These are phyloP conservation scores for Archegozetes longisetosus DNA, from an alignment of 1,140 invertebrate genomes.

Conservation along the genomic window DNA sequence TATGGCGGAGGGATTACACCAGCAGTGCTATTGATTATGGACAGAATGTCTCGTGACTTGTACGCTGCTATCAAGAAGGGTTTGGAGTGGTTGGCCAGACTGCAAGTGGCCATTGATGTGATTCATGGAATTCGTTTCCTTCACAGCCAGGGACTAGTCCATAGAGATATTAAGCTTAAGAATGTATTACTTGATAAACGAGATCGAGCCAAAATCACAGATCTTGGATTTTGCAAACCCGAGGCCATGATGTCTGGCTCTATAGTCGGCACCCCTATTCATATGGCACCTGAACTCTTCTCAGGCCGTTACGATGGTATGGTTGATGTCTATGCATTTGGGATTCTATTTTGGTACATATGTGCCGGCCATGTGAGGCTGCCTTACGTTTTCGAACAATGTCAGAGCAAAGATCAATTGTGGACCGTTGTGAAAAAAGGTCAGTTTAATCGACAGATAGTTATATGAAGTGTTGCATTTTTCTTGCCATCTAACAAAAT, in stretches of 20 bases:
- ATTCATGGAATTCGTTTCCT: constrained; percentile 68
- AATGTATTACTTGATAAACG: constrained; percentile 43
- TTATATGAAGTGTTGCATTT: not conserved
- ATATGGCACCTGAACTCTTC: constrained; percentile 80
- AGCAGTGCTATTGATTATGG: constrained; percentile 63
- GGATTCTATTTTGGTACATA: constrained; percentile 78
- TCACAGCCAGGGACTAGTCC: constrained; percentile 64
- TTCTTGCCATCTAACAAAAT: constrained; percentile 19
- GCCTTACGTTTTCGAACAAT: constrained; percentile 64
- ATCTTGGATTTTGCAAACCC: constrained; percentile 79
- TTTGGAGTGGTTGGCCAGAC: constrained; percentile 45
- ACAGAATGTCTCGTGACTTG: constrained; percentile 50
- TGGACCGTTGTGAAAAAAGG: constrained; percentile 70
- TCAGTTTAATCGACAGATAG: constrained; percentile 26
- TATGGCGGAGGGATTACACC: constrained; percentile 47
- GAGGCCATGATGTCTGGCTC: constrained; percentile 77
- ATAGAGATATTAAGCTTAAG: constrained; percentile 61
- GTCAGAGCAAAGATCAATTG: constrained; percentile 70
- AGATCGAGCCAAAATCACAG: constrained; percentile 63
- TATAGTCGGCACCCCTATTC: constrained; percentile 70
- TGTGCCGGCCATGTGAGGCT: constrained; percentile 64
- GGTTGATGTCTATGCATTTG: constrained; percentile 81
- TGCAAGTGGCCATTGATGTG: constrained; percentile 63
- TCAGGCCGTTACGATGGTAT: constrained; percentile 62
- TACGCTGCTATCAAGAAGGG: constrained; percentile 58